Evolutionary conservation across 2,797 vertebrate species (phyloP).

Genomic region (Eupleurogrammus muticus): DNA sequence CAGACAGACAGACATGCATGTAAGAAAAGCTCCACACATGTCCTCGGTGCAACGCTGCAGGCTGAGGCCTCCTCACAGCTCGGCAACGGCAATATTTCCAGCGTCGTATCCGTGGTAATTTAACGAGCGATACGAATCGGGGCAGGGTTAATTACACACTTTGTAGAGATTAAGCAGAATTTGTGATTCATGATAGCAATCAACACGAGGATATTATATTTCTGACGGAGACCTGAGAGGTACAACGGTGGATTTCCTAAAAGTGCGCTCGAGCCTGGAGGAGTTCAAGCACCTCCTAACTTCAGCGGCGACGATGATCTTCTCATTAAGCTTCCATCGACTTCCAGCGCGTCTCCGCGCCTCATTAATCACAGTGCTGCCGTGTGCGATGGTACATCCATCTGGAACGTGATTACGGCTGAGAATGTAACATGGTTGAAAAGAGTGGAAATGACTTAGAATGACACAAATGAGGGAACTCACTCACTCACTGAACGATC

Average conservation of each 20-base stretch:
- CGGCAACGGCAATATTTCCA: slow-evolving; percentile 61
- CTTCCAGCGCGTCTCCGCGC: slow-evolving; percentile 29
- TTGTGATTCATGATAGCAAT: slow-evolving; percentile 75
- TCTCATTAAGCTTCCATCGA: slow-evolving; percentile 51
- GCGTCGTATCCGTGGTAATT: slow-evolving; percentile 67
- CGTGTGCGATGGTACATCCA: slow-evolving; percentile 11
- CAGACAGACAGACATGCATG: neutral
- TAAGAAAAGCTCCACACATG: neutral
- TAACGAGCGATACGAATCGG: slow-evolving; percentile 79
- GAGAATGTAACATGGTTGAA: slow-evolving; percentile 7
- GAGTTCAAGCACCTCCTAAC: slow-evolving; percentile 64
- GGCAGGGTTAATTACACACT: slow-evolving; percentile 79
- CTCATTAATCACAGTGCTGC: slow-evolving; percentile 40
- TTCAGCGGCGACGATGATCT: slow-evolving; percentile 44
- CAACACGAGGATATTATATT: slow-evolving; percentile 69
- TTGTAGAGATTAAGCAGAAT: slow-evolving; percentile 72
- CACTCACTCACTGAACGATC: neutral
- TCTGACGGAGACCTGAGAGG: slow-evolving; percentile 64
- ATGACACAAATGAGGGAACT: neutral
- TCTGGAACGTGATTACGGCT: slow-evolving; percentile 11
- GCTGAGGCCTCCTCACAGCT: slow-evolving; percentile 15
- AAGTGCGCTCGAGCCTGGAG: slow-evolving; percentile 40
- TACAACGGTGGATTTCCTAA: slow-evolving; percentile 47
- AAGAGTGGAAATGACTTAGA: slow-evolving; percentile 8
- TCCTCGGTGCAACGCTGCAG: neutral